Evolutionary conservation across 2,113 vertebrate species (phyloP).

Genomic region (Falcunculus frontatus): DNA sequence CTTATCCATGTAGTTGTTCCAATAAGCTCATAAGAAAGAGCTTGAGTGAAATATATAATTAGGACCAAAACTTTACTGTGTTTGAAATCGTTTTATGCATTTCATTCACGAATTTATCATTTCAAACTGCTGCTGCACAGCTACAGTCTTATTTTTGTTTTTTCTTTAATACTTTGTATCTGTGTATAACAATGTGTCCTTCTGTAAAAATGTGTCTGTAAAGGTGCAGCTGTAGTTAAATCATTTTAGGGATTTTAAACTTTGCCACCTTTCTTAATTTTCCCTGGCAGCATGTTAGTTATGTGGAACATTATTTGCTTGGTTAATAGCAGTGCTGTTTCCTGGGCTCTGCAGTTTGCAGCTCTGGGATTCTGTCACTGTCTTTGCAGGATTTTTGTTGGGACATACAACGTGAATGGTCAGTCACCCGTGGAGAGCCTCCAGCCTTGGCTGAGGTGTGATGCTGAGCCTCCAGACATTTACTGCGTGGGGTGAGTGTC

Average conservation of each 20-base stretch:
- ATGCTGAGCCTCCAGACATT: slow-evolving; percentile 83
- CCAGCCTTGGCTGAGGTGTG: slow-evolving; percentile 82
- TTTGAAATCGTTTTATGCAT: not conserved
- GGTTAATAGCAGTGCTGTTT: not conserved
- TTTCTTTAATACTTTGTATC: not conserved
- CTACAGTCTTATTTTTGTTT: not conserved
- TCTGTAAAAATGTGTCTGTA: not conserved
- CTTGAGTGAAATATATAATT: not conserved
- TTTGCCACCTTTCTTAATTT: not conserved
- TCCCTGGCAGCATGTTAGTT: not conserved
- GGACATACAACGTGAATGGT: slow-evolving; percentile 95
- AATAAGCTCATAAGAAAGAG: not conserved
- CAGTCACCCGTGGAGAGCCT: slow-evolving; percentile 88
- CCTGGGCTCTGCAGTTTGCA: not conserved
- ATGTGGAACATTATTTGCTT: not conserved
- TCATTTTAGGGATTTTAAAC: not conserved
- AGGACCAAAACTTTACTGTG: not conserved
- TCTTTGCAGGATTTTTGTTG: slow-evolving; percentile 86
- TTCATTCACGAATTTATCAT: not conserved
- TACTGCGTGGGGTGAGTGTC: slow-evolving; percentile 91
- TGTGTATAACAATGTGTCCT: not conserved
- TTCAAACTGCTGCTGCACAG: not conserved
- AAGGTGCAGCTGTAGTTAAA: not conserved
- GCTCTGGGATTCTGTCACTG: not conserved
- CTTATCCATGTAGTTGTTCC: not conserved